These are phyloP conservation scores for Rhinichthys klamathensis DNA, from an alignment of 2,113 vertebrate genomes.

Conservation along the genomic window DNA sequence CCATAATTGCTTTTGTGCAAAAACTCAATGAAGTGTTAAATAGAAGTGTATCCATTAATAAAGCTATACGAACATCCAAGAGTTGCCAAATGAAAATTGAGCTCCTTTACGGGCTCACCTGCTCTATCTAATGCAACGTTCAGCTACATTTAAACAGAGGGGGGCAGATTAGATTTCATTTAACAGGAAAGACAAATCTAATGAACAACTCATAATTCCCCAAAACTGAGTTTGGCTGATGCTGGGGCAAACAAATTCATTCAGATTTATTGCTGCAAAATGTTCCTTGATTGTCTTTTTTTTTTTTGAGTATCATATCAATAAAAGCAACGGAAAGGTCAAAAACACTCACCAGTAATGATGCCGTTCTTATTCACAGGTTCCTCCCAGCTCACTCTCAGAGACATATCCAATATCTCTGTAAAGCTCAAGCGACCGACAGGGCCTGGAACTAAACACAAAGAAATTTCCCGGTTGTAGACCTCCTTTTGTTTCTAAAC, in stretches of 20 bases:
- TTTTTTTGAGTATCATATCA: neutral
- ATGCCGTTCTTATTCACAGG: constrained; percentile 92
- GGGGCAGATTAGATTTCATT: constrained; percentile 46
- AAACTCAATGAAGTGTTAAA: constrained; percentile 52
- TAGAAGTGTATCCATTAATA: constrained; percentile 55
- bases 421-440: constrained; percentile 93
- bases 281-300: neutral
- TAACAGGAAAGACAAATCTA: constrained; percentile 42
- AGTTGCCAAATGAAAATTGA: constrained; percentile 56
- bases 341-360: constrained; percentile 80
- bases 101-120: constrained; percentile 45
- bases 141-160: constrained; percentile 46
- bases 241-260: neutral
- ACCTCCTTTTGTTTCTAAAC: neutral
- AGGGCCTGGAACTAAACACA: constrained; percentile 83
- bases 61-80: constrained; percentile 35
- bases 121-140: constrained; percentile 45
- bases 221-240: constrained; percentile 11
- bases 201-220: constrained; percentile 42
- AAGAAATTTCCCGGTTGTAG: constrained; percentile 1
- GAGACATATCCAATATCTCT: constrained; percentile 93
- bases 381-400: constrained; percentile 95
- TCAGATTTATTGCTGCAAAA: neutral
- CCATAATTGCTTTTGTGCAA: constrained; percentile 57
- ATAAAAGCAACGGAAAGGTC: constrained; percentile 32